Evolutionary conservation across 2,888 invertebrate genomes (phyloP), one percentile per base, ranked within the genome.

Genomic region (Rhorus exstirpatorius): DNA sequence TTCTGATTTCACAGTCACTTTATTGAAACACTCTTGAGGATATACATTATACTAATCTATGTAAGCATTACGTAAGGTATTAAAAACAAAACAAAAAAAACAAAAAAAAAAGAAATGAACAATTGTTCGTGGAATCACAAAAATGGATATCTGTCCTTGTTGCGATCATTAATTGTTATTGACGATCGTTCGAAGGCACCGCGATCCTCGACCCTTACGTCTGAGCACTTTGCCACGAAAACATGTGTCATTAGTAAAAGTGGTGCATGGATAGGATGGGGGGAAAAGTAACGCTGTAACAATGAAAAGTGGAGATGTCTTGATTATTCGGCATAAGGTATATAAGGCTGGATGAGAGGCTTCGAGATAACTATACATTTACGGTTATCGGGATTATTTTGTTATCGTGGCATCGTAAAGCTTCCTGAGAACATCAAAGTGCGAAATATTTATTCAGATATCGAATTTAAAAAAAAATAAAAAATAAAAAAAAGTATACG

Each of bases 121-220:
- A 90, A 90, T 24, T 81, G 89, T 88, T 90, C 90, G 91, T 88
- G 87, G 85, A 89, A 92, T 92, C 92, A 92, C 92, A 92, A 92
- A 92, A 87, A 88, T 89, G 89, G 88, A 91, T 89, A 86, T 86
- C 86, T 89, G 89, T 87, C 86, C 86, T 86, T 88, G 85, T 88
- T 88, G 88, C 87, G 87, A 88, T 89, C 87, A 79, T 78, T 81
- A 76, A 80, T 83, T 83, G 83, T 71, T 89, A 87, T 89, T 88
- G 86, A 90, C 89, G 88, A 88, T 87, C 84, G 88, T 87, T 80
- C 87, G 91, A 92, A 93, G 93, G 92, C 92, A 92, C 92, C 90
- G 87, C 91, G 93, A 88, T 93, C 93, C 93, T 92, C 93, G 91
- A 92, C 92, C 92, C 92, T 93, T 92, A 93, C 92, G 90, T 84